A percentile compares a stretch with the other conserved stretches of the same genome.
phyloP scores from a whole-genome alignment of 2,797 vertebrate species.

The Adelosebastes latens region DNA sequence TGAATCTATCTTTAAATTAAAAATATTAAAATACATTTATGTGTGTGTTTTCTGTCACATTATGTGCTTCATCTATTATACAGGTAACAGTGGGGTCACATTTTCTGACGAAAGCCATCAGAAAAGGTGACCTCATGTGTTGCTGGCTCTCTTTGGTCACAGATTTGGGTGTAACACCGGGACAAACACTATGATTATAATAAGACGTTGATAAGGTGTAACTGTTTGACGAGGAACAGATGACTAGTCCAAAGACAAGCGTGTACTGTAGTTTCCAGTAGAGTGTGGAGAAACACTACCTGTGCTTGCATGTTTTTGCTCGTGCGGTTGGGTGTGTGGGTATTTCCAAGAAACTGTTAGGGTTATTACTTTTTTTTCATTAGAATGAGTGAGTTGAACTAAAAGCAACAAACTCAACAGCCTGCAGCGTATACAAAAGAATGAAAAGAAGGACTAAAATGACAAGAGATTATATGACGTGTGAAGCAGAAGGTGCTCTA shows the following conservation, averaged over 20 bases:
- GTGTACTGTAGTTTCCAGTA: conserved; percentile 30
- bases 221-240: conserved; percentile 33
- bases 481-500: background rate
- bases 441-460: background rate
- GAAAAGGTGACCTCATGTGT: too few relatives aligned
- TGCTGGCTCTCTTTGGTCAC: too few relatives aligned
- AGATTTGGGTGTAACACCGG: too few relatives aligned
- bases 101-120: too few relatives aligned
- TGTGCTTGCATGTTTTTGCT: conserved; percentile 38
- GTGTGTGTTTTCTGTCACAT: too few relatives aligned
- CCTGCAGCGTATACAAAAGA: background rate
- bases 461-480: background rate
- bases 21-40: too few relatives aligned
- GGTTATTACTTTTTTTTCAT: background rate
- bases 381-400: background rate
- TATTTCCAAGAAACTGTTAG: conserved; percentile 14
- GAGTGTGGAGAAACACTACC: conserved; percentile 26
- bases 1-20: too few relatives aligned
- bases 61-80: too few relatives aligned
- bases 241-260: conserved; percentile 40
- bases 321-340: background rate
- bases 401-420: background rate
- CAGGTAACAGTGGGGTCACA: too few relatives aligned
- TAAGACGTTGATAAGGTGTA: conserved; percentile 45
- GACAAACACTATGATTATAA: conserved; percentile 6